Evolutionary conservation across 1,140 invertebrate species (phyloP).

Genomic region (Bombus soroeensis): DNA sequence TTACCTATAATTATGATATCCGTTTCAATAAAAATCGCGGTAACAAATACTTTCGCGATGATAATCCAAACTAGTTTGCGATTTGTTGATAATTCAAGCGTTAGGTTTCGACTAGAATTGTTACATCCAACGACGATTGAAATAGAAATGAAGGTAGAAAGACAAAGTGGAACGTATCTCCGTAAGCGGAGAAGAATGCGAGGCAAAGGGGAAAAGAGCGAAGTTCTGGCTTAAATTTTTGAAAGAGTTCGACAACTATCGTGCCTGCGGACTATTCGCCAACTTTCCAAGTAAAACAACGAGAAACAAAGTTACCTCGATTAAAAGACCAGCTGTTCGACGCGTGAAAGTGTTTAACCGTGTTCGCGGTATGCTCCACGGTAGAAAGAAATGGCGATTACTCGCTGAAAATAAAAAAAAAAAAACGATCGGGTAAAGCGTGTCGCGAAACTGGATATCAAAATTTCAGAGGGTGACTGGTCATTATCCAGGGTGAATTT

Average conservation of each 20-base stretch:
- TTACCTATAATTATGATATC: too few relatives aligned
- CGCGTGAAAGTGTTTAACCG: neutral
- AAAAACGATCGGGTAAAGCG: neutral
- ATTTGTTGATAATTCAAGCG: too few relatives aligned
- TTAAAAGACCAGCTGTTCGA: constrained; percentile 3
- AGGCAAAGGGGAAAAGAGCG: neutral
- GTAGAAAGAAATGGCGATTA: neutral
- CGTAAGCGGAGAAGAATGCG: neutral
- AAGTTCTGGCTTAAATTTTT: neutral
- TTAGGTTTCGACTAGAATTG: too few relatives aligned
- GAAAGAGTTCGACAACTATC: neutral
- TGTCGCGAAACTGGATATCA: neutral
- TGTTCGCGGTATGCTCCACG: neutral
- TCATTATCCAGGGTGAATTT: too few relatives aligned
- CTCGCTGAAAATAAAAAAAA: too few relatives aligned
- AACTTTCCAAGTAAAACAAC: neutral
- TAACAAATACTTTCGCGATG: too few relatives aligned
- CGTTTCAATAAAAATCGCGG: too few relatives aligned
- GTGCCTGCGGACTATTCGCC: neutral
- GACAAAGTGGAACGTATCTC: too few relatives aligned
- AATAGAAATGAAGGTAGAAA: too few relatives aligned
- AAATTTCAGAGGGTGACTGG: neutral
- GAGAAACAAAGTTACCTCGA: neutral
- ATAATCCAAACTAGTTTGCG: too few relatives aligned
- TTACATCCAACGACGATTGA: too few relatives aligned